These are phyloP conservation scores for Choloepus hoffmanni DNA, from an alignment of 2,113 vertebrate genomes.

Conservation along the genomic window DNA sequence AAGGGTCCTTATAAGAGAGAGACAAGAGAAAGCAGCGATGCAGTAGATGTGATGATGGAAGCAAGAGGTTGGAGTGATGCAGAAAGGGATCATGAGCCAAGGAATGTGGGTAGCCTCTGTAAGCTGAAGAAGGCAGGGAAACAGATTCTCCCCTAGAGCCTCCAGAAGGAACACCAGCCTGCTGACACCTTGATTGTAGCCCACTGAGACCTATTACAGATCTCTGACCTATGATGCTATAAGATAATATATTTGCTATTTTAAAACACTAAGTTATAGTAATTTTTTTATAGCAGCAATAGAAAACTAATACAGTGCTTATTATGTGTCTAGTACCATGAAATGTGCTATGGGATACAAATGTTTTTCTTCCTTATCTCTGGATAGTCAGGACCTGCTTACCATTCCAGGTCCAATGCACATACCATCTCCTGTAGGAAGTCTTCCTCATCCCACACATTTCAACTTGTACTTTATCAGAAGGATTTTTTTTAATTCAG, in stretches of 20 bases:
- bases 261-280: neutral
- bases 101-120: neutral
- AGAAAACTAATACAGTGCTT: neutral
- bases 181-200: neutral
- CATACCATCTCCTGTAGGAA: neutral
- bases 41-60: neutral
- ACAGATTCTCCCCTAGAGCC: neutral
- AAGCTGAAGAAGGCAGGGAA: neutral
- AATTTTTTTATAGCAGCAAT: neutral
- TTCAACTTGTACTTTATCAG: conserved; percentile 9
- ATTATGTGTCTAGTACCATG: neutral
- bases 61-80: neutral
- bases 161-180: neutral
- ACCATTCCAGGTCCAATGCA: conserved; percentile 17
- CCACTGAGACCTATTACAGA: neutral
- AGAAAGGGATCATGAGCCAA: neutral
- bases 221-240: neutral
- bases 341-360: neutral
- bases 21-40: neutral
- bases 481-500: neutral
- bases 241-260: neutral
- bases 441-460: neutral
- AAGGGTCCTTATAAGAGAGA: neutral
- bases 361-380: neutral
- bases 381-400: neutral